phyloP scores from a whole-genome alignment of 2,797 vertebrate species.

The Darevskia mixta region DNA sequence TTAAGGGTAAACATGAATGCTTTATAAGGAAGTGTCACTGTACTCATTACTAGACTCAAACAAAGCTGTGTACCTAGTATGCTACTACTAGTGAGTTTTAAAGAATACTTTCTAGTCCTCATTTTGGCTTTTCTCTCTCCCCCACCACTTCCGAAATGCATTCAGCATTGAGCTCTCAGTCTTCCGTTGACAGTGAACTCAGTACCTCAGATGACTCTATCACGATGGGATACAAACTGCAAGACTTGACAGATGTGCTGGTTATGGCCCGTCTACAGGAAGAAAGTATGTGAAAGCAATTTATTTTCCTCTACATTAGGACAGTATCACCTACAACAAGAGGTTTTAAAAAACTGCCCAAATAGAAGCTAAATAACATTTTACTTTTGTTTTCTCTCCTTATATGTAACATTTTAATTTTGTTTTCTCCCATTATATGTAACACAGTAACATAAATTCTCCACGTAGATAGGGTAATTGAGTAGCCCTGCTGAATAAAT shows the following conservation, averaged over 20 bases:
- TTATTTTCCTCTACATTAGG: not conserved
- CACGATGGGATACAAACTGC: slow-evolving; percentile 94
- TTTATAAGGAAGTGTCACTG: not conserved
- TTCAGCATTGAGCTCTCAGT: slow-evolving; percentile 92
- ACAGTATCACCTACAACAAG: not conserved
- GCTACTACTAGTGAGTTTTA: not conserved
- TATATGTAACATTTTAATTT: too few relatives aligned
- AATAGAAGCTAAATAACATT: not conserved
- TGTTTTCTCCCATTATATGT: not conserved
- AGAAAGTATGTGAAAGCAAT: slow-evolving; percentile 84
- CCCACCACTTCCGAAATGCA: slow-evolving; percentile 67
- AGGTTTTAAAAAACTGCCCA: not conserved
- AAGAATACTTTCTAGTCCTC: not conserved
- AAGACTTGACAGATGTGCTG: slow-evolving; percentile 94
- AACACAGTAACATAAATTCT: not conserved
- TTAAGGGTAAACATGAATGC: not conserved
- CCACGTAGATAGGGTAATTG: not conserved
- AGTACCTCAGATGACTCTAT: slow-evolving; percentile 95
- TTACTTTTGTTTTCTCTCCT: not conserved
- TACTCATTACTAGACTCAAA: not conserved
- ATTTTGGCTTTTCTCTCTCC: not conserved
- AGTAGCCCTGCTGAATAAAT: not conserved
- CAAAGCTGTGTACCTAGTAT: not conserved
- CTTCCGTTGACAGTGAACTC: slow-evolving; percentile 92
- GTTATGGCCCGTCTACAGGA: slow-evolving; percentile 95